phyloP scores from a whole-genome alignment of 2,888 invertebrate species.

The Schrankia costaestrigalis region DNA sequence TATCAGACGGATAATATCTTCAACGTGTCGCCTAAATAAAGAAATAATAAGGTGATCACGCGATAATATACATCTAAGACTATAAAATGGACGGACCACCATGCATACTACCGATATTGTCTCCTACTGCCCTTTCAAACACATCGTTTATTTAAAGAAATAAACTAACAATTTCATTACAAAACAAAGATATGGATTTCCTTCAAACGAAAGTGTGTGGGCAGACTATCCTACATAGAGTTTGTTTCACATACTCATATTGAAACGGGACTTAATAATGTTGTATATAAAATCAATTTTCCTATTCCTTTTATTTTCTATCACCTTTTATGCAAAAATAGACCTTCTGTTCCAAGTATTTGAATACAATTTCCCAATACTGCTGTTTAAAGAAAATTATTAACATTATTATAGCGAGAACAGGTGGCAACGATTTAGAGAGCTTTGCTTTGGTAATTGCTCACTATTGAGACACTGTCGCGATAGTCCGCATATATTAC shows the following conservation, averaged over 20 bases:
- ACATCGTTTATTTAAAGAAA: constrained; percentile 68
- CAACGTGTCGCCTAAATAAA: constrained; percentile 30
- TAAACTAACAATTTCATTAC: constrained; percentile 73
- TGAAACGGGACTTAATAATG: constrained; percentile 32
- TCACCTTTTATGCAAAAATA: constrained; percentile 22
- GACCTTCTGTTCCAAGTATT: constrained; percentile 17
- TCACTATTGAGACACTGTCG: constrained; percentile 56
- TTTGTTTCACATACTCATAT: constrained; percentile 15
- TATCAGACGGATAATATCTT: constrained; percentile 27
- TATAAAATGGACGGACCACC: constrained; percentile 59
- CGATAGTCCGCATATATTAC: constrained; percentile 53
- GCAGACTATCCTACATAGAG: constrained; percentile 62
- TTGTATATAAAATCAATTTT: constrained; percentile 32
- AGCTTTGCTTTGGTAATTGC: constrained; percentile 70
- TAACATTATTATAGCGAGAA: constrained; percentile 62
- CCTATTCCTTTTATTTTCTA: constrained; percentile 11
- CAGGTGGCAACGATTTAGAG: constrained; percentile 67
- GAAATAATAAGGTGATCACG: constrained; percentile 35
- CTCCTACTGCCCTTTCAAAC: constrained; percentile 40
- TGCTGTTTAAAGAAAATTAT: constrained; percentile 46
- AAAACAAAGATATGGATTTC: constrained; percentile 69
- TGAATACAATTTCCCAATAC: constrained; percentile 28
- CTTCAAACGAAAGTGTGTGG: constrained; percentile 75
- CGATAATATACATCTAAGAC: constrained; percentile 31
- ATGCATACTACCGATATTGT: constrained; percentile 34